Percentiles rank a stretch among this genome's conserved stretches.
Conservation (phyloP, 2,797 vertebrate genomes). For the Paguma larvata region DNA sequence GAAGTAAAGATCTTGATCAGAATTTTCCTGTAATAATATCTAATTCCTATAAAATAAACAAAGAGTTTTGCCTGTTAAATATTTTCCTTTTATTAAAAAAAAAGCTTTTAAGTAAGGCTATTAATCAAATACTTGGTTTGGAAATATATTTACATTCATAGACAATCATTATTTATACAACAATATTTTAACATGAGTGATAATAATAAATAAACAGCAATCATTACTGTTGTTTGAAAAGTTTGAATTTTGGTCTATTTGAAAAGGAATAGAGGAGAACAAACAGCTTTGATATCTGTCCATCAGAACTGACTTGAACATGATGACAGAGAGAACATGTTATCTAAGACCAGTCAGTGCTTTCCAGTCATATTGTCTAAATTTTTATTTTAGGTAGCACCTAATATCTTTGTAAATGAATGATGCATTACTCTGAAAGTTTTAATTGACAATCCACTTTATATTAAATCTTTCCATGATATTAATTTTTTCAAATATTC, state of each 20-base stretch:
- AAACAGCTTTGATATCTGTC: background rate
- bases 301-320: background rate
- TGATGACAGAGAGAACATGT: background rate
- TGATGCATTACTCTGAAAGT: background rate
- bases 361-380: background rate
- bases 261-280: background rate
- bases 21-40: background rate
- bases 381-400: background rate
- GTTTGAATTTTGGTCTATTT: background rate
- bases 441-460: background rate
- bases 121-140: background rate
- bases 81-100: background rate
- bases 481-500: background rate
- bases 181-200: background rate
- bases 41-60: background rate
- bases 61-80: background rate
- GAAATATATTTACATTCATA: background rate
- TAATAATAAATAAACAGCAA: background rate
- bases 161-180: background rate
- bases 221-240: background rate
- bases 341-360: background rate
- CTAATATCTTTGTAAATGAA: background rate
- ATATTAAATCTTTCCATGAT: background rate
- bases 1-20: background rate
- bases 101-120: background rate